Evolutionary conservation across 1,140 invertebrate genomes (phyloP), one percentile per base, ranked within the genome.

Genomic region (Drepana arcuata): DNA sequence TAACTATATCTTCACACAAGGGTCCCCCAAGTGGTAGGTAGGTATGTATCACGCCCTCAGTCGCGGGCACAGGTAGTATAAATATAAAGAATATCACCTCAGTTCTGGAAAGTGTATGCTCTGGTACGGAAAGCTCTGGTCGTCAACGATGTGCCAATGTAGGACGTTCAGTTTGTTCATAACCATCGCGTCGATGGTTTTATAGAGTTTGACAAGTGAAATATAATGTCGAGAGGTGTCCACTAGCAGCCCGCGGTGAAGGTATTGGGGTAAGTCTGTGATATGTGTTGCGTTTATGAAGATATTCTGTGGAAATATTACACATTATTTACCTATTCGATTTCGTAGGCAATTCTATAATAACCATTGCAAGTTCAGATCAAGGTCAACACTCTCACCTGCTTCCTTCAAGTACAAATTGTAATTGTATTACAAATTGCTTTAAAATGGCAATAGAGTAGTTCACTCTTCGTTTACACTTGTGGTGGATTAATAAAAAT

Each of bases 131-230:
- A 97, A 98, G 48, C 93, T 92, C 47, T 94, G 91, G 66, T 96
- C 94, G 69, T 98, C 96, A 0, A 93, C 90, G 13, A 98, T 93
- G 70, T 98, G 95, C 95, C 95, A 98, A 68, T 97, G 95, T 40
- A 98, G 91, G 0, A 97, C 94, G 73, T 97, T 97, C 36, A 95
- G 78, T 78, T 97, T 98, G 69, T 95, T 95, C 48, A 91, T 91
- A 1, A 91, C 87, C 94, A 97, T 95, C 0, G 92, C 90, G 41
- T 93, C 92, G 16, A 96, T 56, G 1, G 88, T 92, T 15, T 86
- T 65, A 7, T 88, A 55, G 13, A 96, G 88, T 16, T 86, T 87
- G 1, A 60, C 33, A 1, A 93, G 43, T 0, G 91, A 86, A 4
- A 95, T 70, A 71, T 87, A 97, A 78, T 97, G 95, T 2, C 95